Conservation (phyloP, 2,797 vertebrate species). For the Ataeniobius toweri region DNA sequence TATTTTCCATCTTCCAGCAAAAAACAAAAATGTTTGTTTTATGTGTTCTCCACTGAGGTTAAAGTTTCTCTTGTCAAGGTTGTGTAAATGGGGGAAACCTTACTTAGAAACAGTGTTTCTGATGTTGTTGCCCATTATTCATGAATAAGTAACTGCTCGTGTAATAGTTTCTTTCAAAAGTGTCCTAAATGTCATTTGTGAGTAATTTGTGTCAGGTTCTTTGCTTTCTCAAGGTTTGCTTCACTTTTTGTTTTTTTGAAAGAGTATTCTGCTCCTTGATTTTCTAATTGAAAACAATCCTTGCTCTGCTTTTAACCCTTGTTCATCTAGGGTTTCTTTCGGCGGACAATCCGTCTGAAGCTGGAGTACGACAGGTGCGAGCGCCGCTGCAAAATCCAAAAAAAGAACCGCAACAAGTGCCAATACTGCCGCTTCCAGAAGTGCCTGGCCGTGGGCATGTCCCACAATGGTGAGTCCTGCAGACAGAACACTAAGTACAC, state of each 20-base stretch:
- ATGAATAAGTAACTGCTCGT: constrained; percentile 8
- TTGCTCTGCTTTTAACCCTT: neutral
- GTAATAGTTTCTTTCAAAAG: constrained; percentile 1
- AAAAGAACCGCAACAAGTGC: constrained; percentile 98
- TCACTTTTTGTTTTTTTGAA: neutral
- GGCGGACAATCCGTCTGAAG: constrained; percentile 93
- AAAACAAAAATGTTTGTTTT: constrained; percentile 7
- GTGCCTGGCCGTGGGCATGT: constrained; percentile 98
- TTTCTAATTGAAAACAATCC: neutral
- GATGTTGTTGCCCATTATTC: constrained; percentile 13
- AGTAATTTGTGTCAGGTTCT: neutral
- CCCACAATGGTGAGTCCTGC: constrained; percentile 91
- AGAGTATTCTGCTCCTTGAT: neutral
- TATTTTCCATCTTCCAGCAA: constrained; percentile 14
- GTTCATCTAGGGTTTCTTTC: constrained; percentile 88
- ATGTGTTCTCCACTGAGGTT: constrained; percentile 15
- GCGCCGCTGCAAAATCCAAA: constrained; percentile 95
- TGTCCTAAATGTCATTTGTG: constrained; percentile 8
- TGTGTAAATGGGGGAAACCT: constrained; percentile 46
- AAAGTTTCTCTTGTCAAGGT: constrained; percentile 44
- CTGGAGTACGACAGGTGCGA: constrained; percentile 92
- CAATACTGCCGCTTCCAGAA: constrained; percentile 98
- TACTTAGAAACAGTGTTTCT: constrained; percentile 30
- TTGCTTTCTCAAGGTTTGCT: neutral
- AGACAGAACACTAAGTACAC: neutral